These are phyloP conservation scores for Tangara arthus DNA, from an alignment of 2,797 vertebrate genomes.

Conservation along the genomic window DNA sequence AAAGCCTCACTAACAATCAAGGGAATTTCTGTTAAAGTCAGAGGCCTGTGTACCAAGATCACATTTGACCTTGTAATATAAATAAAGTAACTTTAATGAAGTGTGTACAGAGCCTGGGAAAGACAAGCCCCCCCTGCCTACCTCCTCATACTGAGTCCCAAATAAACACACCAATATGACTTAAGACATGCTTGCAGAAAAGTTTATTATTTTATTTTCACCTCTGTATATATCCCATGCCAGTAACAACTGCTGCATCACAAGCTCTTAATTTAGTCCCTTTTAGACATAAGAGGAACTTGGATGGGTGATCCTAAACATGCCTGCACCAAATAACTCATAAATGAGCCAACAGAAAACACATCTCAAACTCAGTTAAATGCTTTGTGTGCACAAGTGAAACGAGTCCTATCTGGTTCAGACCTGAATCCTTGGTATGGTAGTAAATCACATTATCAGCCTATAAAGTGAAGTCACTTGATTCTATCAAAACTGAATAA, in stretches of 20 bases:
- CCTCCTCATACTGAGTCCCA: not conserved
- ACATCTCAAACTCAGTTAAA: slow-evolving; percentile 21
- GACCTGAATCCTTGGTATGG: not conserved
- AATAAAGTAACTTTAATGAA: slow-evolving; percentile 61
- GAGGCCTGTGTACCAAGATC: slow-evolving; percentile 32
- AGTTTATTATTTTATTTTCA: slow-evolving; percentile 64
- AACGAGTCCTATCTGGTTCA: slow-evolving; percentile 24
- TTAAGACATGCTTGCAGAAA: slow-evolving; percentile 8
- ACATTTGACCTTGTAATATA: slow-evolving; percentile 53
- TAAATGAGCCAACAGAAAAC: slow-evolving; percentile 14
- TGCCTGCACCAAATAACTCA: not conserved
- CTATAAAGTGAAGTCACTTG: slow-evolving; percentile 42
- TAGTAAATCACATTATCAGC: slow-evolving; percentile 35
- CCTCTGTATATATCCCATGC: slow-evolving; percentile 7
- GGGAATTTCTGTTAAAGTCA: slow-evolving; percentile 39
- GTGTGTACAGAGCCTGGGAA: slow-evolving; percentile 48
- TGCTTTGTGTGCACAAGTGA: not conserved
- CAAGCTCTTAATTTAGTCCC: slow-evolving; percentile 47
- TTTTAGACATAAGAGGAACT: slow-evolving; percentile 14
- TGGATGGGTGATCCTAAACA: not conserved
- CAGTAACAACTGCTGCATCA: slow-evolving; percentile 58
- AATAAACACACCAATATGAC: slow-evolving; percentile 46
- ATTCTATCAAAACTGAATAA: slow-evolving; percentile 64
- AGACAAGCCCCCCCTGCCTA: not conserved
- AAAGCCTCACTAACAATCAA: slow-evolving; percentile 22